Base-by-base conservation (phyloP, 2,113 vertebrate species). In the Muntiacus muntjak region DNA sequence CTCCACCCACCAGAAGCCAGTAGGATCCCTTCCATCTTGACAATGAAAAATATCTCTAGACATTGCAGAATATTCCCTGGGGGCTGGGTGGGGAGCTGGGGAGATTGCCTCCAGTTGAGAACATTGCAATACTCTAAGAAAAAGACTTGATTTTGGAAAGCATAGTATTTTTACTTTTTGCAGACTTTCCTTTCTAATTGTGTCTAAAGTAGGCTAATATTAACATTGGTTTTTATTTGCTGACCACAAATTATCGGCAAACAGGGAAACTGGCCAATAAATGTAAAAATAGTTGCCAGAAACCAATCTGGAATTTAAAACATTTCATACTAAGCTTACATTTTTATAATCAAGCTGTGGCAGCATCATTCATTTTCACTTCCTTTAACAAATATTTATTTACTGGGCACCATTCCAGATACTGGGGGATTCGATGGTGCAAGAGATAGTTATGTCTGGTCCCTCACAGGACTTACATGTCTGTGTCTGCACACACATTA, bases 201-300 rank as follows among this genome's bases (percentile, higher is more conserved):
- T 94, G 64, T 82, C 94, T 89, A 54, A 57, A 45, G 13, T 47
- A 43, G 28, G 52, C n/a, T 94, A 81, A 94, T 92, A 64, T 28
- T 87, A 92, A 58, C 83, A 81, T 10, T 50, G 15, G 64, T 58
- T 94, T 92, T 96, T 88, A 95, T 88, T 97, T 81, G 57, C 82
- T 95, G 60, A 89, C n/a, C 60, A 86, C 57, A 95, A 67, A 47
- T 86, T 82, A 64, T 52, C 62, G 10, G 86, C 43, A 23, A 60
- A 15, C 19, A 93, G 30, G 30, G 19, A 87, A 88, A 47, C 15
- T 82, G 74, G 25, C 74, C 57, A 78, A 55, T 43, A 95, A 45
- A 91, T 76, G n/a, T 21, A 91, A 88, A 95, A 93, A 47, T 88
- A 52, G n/a, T 43, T 94, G 57, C 47, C 47, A 89, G 84, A 91